Conservation (phyloP, 2,797 vertebrate species). For the Babyrousa celebensis region DNA sequence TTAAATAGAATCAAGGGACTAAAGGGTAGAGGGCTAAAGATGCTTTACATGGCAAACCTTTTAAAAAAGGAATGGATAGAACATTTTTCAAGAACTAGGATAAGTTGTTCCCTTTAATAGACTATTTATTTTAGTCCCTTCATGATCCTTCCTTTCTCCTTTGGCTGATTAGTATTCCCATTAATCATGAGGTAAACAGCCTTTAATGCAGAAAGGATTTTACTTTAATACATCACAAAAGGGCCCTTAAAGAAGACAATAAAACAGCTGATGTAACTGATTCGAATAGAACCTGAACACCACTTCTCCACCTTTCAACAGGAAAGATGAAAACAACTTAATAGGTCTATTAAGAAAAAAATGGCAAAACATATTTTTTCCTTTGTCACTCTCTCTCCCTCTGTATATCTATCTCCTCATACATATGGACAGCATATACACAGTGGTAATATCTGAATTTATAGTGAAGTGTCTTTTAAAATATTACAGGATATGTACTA, state of each 20-base stretch:
- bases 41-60: conserved; percentile 78
- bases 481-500: not conserved
- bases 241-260: conserved; percentile 67
- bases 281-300: not conserved
- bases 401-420: not conserved
- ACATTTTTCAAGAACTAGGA: conserved; percentile 80
- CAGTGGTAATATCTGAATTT: not conserved
- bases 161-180: conserved; percentile 80
- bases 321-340: conserved; percentile 51
- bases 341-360: conserved; percentile 48
- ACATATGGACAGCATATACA: not conserved
- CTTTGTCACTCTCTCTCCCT: not conserved
- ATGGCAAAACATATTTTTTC: not conserved
- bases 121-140: conserved; percentile 69
- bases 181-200: conserved; percentile 79
- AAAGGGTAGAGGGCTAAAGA: conserved; percentile 75
- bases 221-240: conserved; percentile 80
- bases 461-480: conserved; percentile 18
- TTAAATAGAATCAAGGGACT: conserved; percentile 76
- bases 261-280: conserved; percentile 71
- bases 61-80: conserved; percentile 77
- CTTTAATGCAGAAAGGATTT: conserved; percentile 76
- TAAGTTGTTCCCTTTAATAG: conserved; percentile 75
- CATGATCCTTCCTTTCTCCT: conserved; percentile 77
- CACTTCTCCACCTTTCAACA: conserved; percentile 6